Conservation (phyloP, 2,113 vertebrate species). For the Protobothrops mucrosquamatus region DNA sequence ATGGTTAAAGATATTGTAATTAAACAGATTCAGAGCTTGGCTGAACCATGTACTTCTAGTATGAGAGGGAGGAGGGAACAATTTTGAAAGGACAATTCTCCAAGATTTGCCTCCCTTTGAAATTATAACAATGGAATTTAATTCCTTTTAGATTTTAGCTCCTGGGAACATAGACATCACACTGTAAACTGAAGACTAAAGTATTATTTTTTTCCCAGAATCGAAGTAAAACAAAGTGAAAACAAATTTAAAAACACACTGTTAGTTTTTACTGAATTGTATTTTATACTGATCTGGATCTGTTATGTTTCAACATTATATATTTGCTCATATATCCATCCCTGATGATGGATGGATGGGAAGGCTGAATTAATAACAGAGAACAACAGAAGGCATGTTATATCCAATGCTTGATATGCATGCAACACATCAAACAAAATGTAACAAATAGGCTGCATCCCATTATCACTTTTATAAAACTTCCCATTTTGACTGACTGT, state of each 20-base stretch:
- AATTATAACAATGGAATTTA: background rate
- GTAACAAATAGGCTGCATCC: background rate
- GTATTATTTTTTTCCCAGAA: background rate
- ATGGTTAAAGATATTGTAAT: background rate
- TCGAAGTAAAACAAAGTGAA: background rate
- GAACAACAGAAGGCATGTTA: constrained; percentile 13
- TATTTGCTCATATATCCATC: constrained; percentile 17
- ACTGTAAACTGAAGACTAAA: background rate
- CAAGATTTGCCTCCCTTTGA: background rate
- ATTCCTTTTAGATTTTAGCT: background rate
- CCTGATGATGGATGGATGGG: constrained; percentile 25
- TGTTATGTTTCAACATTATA: background rate
- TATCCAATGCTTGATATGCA: background rate
- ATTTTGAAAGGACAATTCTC: background rate
- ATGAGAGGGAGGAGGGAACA: background rate
- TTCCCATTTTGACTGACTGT: background rate
- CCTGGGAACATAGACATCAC: background rate
- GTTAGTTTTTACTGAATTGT: background rate
- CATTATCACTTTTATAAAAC: background rate
- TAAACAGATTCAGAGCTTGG: background rate
- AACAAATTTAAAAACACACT: background rate
- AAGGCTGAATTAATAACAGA: constrained; percentile 30
- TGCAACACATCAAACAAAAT: background rate
- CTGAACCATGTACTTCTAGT: background rate
- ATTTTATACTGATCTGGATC: constrained; percentile 20